Conservation (phyloP, 1,140 invertebrate species). For the Pseudomyrmex concolor region DNA sequence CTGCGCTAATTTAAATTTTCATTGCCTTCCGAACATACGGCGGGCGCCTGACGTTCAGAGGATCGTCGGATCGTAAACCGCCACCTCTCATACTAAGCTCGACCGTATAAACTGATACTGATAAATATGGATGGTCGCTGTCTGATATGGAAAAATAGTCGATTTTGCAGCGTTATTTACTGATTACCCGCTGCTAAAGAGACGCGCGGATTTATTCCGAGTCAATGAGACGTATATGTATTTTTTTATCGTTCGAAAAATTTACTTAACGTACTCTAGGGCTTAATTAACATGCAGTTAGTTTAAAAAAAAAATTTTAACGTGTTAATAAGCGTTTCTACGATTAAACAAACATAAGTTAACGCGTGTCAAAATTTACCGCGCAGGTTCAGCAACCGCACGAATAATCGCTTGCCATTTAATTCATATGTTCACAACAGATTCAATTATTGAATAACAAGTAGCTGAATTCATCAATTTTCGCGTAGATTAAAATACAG, state of each 20-base stretch:
- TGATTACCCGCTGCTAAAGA: slow-evolving; percentile 7
- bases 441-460: no score
- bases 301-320: no score
- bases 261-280: no score
- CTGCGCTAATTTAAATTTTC: slow-evolving; percentile 75
- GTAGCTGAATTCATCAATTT: no score
- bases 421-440: no score
- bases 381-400: no score
- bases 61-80: slow-evolving; percentile 64
- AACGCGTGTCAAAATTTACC: no score
- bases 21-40: slow-evolving; percentile 67
- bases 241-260: no score
- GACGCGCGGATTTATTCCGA: slow-evolving; percentile 12
- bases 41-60: slow-evolving; percentile 60
- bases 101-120: slow-evolving; percentile 66
- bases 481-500: not conserved
- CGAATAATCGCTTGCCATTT: no score
- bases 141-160: slow-evolving; percentile 56
- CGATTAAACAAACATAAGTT: no score
- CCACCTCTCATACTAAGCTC: slow-evolving; percentile 57
- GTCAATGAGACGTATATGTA: not conserved
- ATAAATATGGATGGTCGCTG: slow-evolving; percentile 71
- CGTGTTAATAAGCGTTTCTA: no score
- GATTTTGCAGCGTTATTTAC: slow-evolving; percentile 45
- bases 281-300: no score